Base-by-base conservation (phyloP, 2,797 vertebrate genomes). In the Chrosomus eos region DNA sequence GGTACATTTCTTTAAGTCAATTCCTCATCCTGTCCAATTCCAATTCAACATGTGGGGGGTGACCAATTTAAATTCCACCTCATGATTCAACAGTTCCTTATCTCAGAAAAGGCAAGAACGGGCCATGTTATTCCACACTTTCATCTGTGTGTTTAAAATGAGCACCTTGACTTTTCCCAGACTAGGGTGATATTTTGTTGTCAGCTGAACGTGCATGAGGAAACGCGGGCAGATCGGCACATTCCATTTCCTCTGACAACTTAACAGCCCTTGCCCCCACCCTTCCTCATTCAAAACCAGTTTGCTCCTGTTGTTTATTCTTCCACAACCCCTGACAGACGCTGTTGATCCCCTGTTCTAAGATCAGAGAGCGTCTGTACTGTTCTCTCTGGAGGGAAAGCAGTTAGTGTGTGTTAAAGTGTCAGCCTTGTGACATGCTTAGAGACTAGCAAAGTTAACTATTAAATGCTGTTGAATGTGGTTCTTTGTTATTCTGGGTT, bases 361-460 rank as follows among this genome's bases (percentile, higher is more conserved):
- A 77, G 82, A 83, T 83, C 73, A 83, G 82, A 83, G 73, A 83
- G 73, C 62, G 33, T 77, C 82, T 68, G 51, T 77, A 62, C 51
- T 83, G 14, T 33, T 43, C 36, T 83, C 82, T 76, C 82, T 83
- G 73, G 62, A 40, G 82, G 73, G 45, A 36, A 83, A 68, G 82
- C 73, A 43, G 82, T 77, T 77, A 55, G 73, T 38, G 48, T 75
- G 72, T 43, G 62, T 67, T 83, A 53, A 70, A 70, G n/a, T 83
- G 82, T 83, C 82, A 83, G 64, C 36, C 19, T 77, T 14, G 19
- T 83, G 82, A 83, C 48, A 70, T 38, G 60, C 73, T 83, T 36
- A 58, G 64, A 83, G 73, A 83, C 73, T 43, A 70, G 74, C 82
- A 58, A 83, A 77, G 82, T 77, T 83, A 83, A 83, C 82, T 68